These are phyloP conservation scores for Ophion ellenae DNA, from an alignment of 2,888 invertebrate species.

Conservation along the genomic window DNA sequence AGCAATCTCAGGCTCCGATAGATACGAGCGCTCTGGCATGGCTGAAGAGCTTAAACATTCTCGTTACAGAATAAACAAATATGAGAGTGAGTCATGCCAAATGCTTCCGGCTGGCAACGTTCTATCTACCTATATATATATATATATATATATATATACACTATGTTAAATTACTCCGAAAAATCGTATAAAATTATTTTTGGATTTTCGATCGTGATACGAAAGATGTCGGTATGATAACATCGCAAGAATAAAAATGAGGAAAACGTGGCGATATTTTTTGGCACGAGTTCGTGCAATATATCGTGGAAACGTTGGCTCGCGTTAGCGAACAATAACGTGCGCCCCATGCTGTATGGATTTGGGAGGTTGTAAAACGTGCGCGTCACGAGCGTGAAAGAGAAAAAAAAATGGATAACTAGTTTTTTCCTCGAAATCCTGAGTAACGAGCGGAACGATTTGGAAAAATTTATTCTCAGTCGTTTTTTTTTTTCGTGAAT, in stretches of 20 bases:
- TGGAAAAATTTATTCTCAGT: background rate
- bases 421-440: background rate
- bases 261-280: background rate
- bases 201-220: background rate
- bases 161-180: background rate
- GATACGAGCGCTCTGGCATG: background rate
- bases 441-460: background rate
- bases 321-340: background rate
- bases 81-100: conserved; percentile 24
- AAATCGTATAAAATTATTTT: background rate
- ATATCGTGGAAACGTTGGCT: background rate
- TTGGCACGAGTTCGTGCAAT: conserved; percentile 5
- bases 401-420: conserved; percentile 26
- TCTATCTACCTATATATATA: background rate
- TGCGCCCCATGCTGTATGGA: conserved; percentile 37
- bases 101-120: conserved; percentile 4
- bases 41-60: conserved; percentile 7
- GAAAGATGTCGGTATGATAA: conserved; percentile 6
- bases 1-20: background rate
- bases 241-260: conserved; percentile 28
- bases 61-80: conserved; percentile 32
- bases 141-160: background rate
- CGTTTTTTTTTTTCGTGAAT: background rate
- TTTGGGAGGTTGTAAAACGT: conserved; percentile 62
- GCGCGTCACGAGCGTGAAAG: conserved; percentile 13